Base-by-base conservation (phyloP, 2,888 invertebrate genomes). In the Sinotaia quadrata region DNA sequence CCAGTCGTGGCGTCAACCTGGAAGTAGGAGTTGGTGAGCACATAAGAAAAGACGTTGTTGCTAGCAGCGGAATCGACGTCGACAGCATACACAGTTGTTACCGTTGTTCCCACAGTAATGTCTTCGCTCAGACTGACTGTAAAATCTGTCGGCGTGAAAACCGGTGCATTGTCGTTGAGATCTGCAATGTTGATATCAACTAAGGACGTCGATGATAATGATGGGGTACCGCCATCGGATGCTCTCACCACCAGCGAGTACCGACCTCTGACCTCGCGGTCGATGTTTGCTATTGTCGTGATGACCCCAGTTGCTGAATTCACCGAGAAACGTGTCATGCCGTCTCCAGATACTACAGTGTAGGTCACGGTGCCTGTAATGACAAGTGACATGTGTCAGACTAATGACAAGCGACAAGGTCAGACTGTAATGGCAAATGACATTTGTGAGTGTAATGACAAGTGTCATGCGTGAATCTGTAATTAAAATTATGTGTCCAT, bases 131-230 rank as follows among this genome's bases (percentile, higher is more conserved):
- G 51, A 8, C 58, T 68, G 10, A 80, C 69, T n/a, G 76, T 72
- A 36, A 81, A 71, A 15, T 60, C 57, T 12, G 4, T 12, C 5
- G 74, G 74, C 8, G 62, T 68, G 69, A 84, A 84, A 18, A 71
- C 58, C 4, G 85, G 85, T 10, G 70, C 54, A 56, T 84, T 83
- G 72, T 85, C 84, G 67, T 85, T 84, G 12, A 75, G 69, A 62
- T 85, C 84, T 27, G 60, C 69, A 33, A 85, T 63, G 18, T 67
- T 74, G 33, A 85, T 77, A 15, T 72, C 74, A 2, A 83, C 81
- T 12, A 54, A 57, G 18, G 65, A 47, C 27, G 61, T 67, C 36
- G 82, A 73, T 2, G 79, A 77, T 27, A 75, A 61, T 15, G 74
- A 33, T 8, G 78, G 75, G 0, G 66, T 72, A 0, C 82, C 84